Conservation (phyloP, 2,113 vertebrate species). For the Brachypteracias leptosomus region DNA sequence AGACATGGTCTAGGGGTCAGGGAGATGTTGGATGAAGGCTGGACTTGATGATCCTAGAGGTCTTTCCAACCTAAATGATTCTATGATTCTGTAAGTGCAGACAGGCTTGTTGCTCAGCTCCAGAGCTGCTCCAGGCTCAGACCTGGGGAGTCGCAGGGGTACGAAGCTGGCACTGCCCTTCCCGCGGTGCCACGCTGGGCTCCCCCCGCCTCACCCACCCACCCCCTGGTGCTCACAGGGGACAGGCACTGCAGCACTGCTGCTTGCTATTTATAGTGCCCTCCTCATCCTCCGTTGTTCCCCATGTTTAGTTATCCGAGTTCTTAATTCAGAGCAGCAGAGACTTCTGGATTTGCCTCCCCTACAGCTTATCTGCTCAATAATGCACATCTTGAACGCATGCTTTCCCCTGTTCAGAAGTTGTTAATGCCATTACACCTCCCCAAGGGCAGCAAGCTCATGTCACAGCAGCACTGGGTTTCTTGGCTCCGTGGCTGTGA, state of each 20-base stretch:
- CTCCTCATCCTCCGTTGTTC: neutral
- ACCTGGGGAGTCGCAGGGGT: neutral
- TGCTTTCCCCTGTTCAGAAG: neutral
- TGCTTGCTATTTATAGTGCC: neutral
- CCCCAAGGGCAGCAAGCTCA: constrained; percentile 30
- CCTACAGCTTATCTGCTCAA: neutral
- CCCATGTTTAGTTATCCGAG: neutral
- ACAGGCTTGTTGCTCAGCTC: neutral
- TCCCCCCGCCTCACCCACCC: neutral
- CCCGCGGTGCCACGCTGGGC: neutral
- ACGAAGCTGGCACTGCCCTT: neutral
- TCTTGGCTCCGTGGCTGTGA: neutral
- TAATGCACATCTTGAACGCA: neutral
- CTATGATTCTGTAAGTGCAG: no score
- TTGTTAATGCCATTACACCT: constrained; percentile 53
- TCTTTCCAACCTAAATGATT: no score
- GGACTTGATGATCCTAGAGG: no score
- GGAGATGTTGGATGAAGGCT: no score
- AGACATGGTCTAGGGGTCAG: no score
- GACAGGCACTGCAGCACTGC: neutral
- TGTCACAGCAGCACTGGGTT: neutral
- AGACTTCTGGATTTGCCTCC: neutral
- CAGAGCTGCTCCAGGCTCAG: neutral
- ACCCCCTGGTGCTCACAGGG: accelerated
- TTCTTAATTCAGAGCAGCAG: neutral